A percentile compares a stretch with the other conserved stretches of the same genome.
phyloP scores from a whole-genome alignment of 2,888 invertebrate genomes.

The Pardosa pseudoannulata region DNA sequence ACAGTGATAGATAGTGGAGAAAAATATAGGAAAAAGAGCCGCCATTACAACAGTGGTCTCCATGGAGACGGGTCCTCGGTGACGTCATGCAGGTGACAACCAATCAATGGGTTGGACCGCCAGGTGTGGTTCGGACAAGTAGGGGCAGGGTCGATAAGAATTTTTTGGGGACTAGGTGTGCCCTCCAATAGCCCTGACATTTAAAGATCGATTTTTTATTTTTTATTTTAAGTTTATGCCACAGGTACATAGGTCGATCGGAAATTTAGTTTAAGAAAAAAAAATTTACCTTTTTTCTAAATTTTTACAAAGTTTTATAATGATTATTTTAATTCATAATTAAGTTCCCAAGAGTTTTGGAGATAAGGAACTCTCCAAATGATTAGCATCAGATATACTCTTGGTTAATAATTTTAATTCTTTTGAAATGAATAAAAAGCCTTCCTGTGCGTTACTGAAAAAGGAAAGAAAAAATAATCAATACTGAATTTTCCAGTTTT shows the following conservation, averaged over 20 bases:
- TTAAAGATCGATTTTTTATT: slow-evolving; percentile 50
- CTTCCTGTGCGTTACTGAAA: too few relatives aligned
- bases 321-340: too few relatives aligned
- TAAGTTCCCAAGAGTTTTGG: background rate
- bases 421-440: too few relatives aligned
- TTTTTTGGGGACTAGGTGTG: slow-evolving; percentile 59
- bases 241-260: slow-evolving; percentile 55
- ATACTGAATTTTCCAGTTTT: too few relatives aligned
- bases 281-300: background rate
- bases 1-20: slow-evolving; percentile 25
- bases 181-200: slow-evolving; percentile 68
- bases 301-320: background rate
- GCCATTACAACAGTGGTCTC: slow-evolving; percentile 63
- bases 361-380: background rate
- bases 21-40: slow-evolving; percentile 13
- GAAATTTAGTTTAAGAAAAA: background rate
- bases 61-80: slow-evolving; percentile 51
- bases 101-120: slow-evolving; percentile 62
- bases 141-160: slow-evolving; percentile 54
- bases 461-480: too few relatives aligned
- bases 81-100: slow-evolving; percentile 66
- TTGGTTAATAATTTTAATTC: too few relatives aligned
- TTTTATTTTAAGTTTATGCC: slow-evolving; percentile 49
- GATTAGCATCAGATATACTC: too few relatives aligned
- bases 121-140: slow-evolving; percentile 69